phyloP scores from a whole-genome alignment of 1,140 invertebrate species.

The Brachionus rotundiformis region DNA sequence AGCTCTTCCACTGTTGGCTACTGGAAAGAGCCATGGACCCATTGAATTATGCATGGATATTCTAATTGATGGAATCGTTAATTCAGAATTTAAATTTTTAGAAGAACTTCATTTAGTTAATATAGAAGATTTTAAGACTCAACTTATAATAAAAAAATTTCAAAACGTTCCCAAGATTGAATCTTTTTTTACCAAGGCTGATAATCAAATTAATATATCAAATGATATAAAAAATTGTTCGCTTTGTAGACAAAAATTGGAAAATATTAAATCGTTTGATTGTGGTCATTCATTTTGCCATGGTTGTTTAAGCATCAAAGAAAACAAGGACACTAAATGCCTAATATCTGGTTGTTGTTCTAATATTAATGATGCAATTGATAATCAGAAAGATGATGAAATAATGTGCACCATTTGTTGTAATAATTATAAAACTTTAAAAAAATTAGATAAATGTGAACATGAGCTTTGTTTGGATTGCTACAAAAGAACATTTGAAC shows the following conservation, averaged over 20 bases:
- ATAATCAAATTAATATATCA: background rate
- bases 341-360: background rate
- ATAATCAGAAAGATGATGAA: background rate
- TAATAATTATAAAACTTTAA: background rate
- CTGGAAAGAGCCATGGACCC: background rate
- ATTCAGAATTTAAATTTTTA: background rate
- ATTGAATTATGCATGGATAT: background rate
- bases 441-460: background rate
- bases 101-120: slow-evolving; percentile 29
- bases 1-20: background rate
- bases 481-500: background rate
- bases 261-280: background rate
- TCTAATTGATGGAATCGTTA: background rate
- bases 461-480: background rate
- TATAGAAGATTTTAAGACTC: background rate
- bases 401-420: background rate
- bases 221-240: background rate
- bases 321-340: background rate
- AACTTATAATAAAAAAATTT: background rate
- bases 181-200: no score
- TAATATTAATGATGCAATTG: background rate
- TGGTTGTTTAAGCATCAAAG: background rate
- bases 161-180: no score
- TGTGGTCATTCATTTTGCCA: background rate
- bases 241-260: background rate